Base-by-base conservation (phyloP, 2,888 invertebrate species). In the Diabrotica balteata region DNA sequence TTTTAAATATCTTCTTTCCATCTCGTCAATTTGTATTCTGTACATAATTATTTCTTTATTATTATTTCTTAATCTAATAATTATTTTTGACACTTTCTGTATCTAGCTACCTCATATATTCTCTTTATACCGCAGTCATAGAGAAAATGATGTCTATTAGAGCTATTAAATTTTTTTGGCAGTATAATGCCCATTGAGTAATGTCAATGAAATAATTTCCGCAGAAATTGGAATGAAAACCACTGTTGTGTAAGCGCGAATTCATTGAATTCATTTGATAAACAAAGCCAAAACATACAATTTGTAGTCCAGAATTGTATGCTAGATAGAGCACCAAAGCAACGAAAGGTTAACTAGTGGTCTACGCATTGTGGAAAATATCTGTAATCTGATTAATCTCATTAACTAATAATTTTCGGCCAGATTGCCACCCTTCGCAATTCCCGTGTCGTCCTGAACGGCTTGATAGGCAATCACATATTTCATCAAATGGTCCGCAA, bases 341-440 rank as follows among this genome's bases (percentile, higher is more conserved):
- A 57, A 65, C 59, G 52, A 68, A 65, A 65, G 53, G 65, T 68
- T 65, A 61, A 65, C 49, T 53, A 66, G 59, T 51, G 50, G 54
- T 59, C 65, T 60, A 58, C 59, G 71, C 72, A 73, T 67, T 68
- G 67, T 70, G 69, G 75, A 78, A 81, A 79, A 79, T 78, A 79
- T 75, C 79, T 78, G 79, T 82, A 81, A 82, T 80, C 80, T 79
- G 80, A 82, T 82, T 82, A 81, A 80, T 80, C 80, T 78, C 73
- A 73, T 78, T 79, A 79, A 81, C 79, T 80, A 81, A 82, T 81
- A 80, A 80, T 80, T 80, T 81, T 81, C 80, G 79, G 74, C 76
- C 77, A 80, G 77, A 78, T 80, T 79, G 76, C 77, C 80, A 78
- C 79, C 79, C 78, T 72, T 68, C 68, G 70, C 52, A 32, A 64